Percentiles rank a stretch among this genome's conserved stretches.
phyloP scores from a whole-genome alignment of 2,797 vertebrate genomes.

The Benthosema pterotum region DNA sequence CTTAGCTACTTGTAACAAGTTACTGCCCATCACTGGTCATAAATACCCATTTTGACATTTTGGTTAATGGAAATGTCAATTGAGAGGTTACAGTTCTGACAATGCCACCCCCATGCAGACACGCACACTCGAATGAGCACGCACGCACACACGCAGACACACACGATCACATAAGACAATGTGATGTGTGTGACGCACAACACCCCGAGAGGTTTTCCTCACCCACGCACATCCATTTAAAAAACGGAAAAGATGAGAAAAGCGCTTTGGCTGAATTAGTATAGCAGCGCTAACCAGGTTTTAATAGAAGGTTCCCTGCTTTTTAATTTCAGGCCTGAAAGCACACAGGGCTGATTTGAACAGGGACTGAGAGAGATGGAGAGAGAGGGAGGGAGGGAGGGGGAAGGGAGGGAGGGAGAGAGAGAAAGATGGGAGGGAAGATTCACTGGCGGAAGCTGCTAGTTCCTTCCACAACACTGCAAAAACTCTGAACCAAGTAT shows the following conservation, averaged over 20 bases:
- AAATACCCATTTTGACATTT: too few relatives aligned
- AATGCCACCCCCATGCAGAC: constrained; percentile 7
- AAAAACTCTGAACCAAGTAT: too few relatives aligned
- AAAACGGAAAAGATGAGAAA: constrained; percentile 2
- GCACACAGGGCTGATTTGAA: constrained; percentile 50
- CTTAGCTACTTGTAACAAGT: too few relatives aligned
- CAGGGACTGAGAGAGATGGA: constrained; percentile 26
- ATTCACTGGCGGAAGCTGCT: too few relatives aligned
- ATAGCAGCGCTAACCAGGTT: constrained; percentile 51
- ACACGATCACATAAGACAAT: constrained; percentile 10
- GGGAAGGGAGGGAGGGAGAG: neutral
- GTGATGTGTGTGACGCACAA: constrained; percentile 1
- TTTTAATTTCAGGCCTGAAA: constrained; percentile 72
- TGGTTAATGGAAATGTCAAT: neutral
- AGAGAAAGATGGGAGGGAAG: constrained; percentile 6
- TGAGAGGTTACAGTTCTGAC: neutral
- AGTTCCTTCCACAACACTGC: too few relatives aligned
- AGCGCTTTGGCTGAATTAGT: constrained; percentile 40
- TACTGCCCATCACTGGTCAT: too few relatives aligned
- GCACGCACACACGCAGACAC: constrained; percentile 5
- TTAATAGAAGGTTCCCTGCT: constrained; percentile 59
- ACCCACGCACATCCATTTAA: constrained; percentile 11
- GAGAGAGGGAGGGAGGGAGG: constrained; percentile 15
- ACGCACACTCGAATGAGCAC: too few relatives aligned
- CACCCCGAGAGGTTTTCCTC: neutral